A percentile compares a stretch with the other conserved stretches of the same genome.
Evolutionary conservation across 2,888 invertebrate species (phyloP).

Genomic region (Lysandra coridon): DNA sequence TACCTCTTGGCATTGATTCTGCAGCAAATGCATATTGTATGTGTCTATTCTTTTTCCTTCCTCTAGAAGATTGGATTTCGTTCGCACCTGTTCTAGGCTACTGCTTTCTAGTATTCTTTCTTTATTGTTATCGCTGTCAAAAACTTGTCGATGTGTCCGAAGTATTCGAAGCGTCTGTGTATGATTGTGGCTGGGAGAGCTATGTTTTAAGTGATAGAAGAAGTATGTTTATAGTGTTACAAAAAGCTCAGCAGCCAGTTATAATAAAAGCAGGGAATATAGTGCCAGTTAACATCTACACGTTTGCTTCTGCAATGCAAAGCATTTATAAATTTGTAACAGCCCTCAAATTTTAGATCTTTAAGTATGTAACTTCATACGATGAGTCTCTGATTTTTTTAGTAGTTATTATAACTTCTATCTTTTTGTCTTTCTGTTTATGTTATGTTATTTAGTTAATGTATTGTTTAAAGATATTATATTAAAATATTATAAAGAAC

Average conservation of each 20-base stretch:
- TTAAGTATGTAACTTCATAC: too few species aligned
- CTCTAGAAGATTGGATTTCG: conserved; percentile 55
- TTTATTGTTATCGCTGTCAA: conserved; percentile 68
- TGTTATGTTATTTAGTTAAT: too few species aligned
- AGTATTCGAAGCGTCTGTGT: conserved; percentile 58
- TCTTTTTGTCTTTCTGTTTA: too few species aligned
- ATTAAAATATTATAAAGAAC: too few species aligned
- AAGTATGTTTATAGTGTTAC: conserved; percentile 55
- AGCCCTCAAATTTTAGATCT: conserved; percentile 57
- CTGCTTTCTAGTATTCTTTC: conserved; percentile 61
- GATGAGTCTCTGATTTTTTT: too few species aligned
- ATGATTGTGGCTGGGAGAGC: conserved; percentile 69
- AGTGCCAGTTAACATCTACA: conserved; percentile 66
- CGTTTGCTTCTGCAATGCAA: conserved; percentile 64
- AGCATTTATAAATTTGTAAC: conserved; percentile 67
- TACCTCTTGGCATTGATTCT: conserved; percentile 24
- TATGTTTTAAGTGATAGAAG: conserved; percentile 57
- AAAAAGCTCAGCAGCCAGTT: conserved; percentile 60
- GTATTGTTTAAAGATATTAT: too few species aligned
- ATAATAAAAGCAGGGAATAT: conserved; percentile 63
- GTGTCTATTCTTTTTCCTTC: conserved; percentile 58
- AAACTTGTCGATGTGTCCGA: conserved; percentile 60
- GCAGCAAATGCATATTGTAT: conserved; percentile 42
- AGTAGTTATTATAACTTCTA: too few species aligned
- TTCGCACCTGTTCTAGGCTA: conserved; percentile 60